Percentiles rank a stretch among this genome's conserved stretches.
These are phyloP conservation scores for Telenomus remus DNA, from an alignment of 1,140 invertebrate species.

Conservation along the genomic window DNA sequence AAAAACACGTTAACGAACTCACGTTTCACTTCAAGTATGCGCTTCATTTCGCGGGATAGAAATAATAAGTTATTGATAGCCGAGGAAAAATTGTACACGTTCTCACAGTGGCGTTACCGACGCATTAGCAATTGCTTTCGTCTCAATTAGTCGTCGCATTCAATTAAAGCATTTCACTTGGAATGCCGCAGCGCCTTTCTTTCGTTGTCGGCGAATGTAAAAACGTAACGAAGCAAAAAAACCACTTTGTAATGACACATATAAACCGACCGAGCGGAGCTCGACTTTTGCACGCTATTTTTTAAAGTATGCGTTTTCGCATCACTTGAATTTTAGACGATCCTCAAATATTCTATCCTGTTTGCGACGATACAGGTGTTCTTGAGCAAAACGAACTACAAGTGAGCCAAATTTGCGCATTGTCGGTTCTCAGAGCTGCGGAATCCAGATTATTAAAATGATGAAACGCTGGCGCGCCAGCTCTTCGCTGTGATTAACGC, in stretches of 20 bases:
- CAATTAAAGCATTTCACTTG: conserved; percentile 67
- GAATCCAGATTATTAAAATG: conserved; percentile 26
- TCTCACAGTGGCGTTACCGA: conserved; percentile 48
- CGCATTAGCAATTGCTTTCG: conserved; percentile 66
- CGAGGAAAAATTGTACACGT: conserved; percentile 20
- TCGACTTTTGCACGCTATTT: conserved; percentile 65
- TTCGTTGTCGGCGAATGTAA: conserved; percentile 42
- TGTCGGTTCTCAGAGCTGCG: not conserved
- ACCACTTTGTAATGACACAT: conserved; percentile 67
- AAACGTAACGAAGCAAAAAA: conserved; percentile 68
- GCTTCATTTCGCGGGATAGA: conserved; percentile 7
- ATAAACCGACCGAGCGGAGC: conserved; percentile 50
- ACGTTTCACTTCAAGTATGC: conserved; percentile 42
- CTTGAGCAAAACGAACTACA: conserved; percentile 2
- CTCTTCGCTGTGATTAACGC: conserved; percentile 11
- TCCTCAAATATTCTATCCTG: conserved; percentile 15
- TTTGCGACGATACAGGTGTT: conserved; percentile 1
- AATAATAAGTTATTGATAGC: conserved; percentile 49
- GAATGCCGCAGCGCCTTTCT: conserved; percentile 56
- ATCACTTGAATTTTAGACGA: conserved; percentile 39
- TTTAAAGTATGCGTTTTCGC: conserved; percentile 52
- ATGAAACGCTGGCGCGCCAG: conserved; percentile 17
- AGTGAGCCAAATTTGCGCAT: conserved; percentile 19
- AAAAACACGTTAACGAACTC: conserved; percentile 37
- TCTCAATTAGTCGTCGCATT: conserved; percentile 71